Evolutionary conservation across 2,797 vertebrate species (phyloP).

Genomic region (Yasuhikotakia modesta): DNA sequence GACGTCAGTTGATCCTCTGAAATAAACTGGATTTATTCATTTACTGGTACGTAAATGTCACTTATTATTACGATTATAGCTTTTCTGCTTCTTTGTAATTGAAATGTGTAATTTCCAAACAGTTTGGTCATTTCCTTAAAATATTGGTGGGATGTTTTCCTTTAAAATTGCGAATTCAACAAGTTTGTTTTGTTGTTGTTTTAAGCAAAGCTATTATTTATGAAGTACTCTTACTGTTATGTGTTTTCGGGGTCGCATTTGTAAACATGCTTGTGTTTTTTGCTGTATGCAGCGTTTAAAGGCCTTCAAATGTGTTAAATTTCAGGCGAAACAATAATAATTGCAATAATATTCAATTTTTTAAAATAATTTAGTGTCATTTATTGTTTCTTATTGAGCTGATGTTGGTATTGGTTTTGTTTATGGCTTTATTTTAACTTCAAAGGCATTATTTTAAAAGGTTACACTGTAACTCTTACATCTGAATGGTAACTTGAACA

Average conservation of each 20-base stretch:
- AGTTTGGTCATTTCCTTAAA: background rate
- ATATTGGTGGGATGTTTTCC: background rate
- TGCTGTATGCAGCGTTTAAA: too few relatives aligned
- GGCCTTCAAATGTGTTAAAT: too few relatives aligned
- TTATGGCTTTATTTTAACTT: background rate
- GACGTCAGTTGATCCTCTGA: background rate
- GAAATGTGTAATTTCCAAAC: slow-evolving; percentile 12
- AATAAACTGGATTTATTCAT: background rate
- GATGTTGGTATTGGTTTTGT: background rate
- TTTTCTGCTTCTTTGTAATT: background rate
- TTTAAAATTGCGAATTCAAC: background rate
- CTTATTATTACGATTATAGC: background rate
- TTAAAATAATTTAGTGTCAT: background rate
- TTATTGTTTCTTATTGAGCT: background rate
- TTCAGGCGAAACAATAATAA: too few relatives aligned
- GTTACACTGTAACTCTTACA: background rate
- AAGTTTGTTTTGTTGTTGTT: too few relatives aligned
- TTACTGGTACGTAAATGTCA: slow-evolving; percentile 24
- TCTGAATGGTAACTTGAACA: background rate
- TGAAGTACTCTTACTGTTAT: background rate
- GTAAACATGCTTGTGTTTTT: too few relatives aligned
- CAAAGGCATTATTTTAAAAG: background rate
- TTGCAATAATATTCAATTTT: too few relatives aligned
- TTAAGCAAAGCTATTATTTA: background rate
- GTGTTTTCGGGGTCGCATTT: too few relatives aligned